Percentiles rank a stretch among this genome's conserved stretches.
Evolutionary conservation across 2,113 vertebrate species (phyloP).

Genomic region (Marcusenius ussheri): DNA sequence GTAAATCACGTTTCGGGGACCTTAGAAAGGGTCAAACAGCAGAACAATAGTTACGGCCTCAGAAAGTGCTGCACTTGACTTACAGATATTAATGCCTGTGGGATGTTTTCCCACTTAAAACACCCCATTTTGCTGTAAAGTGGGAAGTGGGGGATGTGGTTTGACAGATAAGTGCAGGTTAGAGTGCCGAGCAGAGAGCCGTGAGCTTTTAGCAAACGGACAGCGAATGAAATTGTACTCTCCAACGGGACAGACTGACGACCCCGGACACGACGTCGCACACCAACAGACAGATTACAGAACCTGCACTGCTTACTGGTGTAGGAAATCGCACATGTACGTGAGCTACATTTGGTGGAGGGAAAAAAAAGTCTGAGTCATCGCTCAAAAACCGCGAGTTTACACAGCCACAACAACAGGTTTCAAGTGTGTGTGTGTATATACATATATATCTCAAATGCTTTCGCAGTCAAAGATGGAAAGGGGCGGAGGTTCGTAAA

Average conservation of each 20-base stretch:
- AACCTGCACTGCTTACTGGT: neutral
- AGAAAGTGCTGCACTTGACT: slow-evolving; percentile 1
- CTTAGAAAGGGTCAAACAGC: neutral
- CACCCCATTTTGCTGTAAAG: neutral
- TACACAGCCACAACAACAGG: neutral
- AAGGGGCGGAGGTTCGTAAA: neutral
- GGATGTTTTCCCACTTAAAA: slow-evolving; percentile 11
- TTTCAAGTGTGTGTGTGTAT: neutral
- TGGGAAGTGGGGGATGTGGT: neutral
- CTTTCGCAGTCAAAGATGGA: neutral
- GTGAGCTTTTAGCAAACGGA: neutral
- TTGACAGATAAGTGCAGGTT: slow-evolving; percentile 8
- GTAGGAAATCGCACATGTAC: neutral
- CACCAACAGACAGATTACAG: neutral
- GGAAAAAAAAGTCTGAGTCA: neutral
- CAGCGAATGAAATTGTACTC: neutral
- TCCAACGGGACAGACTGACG: neutral
- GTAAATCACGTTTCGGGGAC: neutral
- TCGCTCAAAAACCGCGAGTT: neutral
- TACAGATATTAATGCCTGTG: neutral
- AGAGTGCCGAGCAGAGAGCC: neutral
- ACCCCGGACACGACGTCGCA: neutral
- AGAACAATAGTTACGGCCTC: neutral
- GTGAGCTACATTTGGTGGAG: neutral
- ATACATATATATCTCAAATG: neutral